Conservation (phyloP, 1,140 invertebrate species). For the Wiebesia pumilae region DNA sequence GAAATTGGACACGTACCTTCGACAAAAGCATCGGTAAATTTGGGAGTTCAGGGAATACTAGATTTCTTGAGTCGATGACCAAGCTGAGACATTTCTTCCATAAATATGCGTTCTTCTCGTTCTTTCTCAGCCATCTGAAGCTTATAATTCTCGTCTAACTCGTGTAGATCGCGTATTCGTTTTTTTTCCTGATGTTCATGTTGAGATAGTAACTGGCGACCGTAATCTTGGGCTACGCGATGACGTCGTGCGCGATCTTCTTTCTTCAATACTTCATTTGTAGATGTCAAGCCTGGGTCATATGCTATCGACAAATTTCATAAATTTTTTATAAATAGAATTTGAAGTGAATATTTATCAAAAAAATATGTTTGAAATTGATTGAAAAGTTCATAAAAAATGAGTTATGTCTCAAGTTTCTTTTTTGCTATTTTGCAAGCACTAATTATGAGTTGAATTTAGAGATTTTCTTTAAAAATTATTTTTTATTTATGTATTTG, state of each 20-base stretch:
- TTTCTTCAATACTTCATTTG: not conserved
- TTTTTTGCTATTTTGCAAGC: too few species aligned
- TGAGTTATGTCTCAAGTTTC: too few species aligned
- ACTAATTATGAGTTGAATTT: too few species aligned
- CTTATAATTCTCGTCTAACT: not conserved
- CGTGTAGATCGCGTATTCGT: not conserved
- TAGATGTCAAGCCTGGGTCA: not conserved
- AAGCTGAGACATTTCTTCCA: not conserved
- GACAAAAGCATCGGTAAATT: not conserved
- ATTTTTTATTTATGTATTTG: too few species aligned
- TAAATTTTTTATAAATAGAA: not conserved
- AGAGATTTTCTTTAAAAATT: too few species aligned
- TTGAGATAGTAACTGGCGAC: slow-evolving; percentile 32
- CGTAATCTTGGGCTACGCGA: slow-evolving; percentile 15
- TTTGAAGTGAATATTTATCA: not conserved
- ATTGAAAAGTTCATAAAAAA: too few species aligned
- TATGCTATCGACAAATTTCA: not conserved
- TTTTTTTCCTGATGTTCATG: not conserved
- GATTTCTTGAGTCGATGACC: not conserved
- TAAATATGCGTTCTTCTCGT: slow-evolving; percentile 3
- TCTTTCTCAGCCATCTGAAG: not conserved
- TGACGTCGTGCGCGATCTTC: not conserved
- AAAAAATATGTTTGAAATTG: not conserved
- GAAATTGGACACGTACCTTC: not conserved
- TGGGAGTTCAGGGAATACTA: not conserved